Evolutionary conservation across 2,888 invertebrate species (phyloP), one percentile per base, ranked within the genome.

Genomic region (Thelaira solivaga): DNA sequence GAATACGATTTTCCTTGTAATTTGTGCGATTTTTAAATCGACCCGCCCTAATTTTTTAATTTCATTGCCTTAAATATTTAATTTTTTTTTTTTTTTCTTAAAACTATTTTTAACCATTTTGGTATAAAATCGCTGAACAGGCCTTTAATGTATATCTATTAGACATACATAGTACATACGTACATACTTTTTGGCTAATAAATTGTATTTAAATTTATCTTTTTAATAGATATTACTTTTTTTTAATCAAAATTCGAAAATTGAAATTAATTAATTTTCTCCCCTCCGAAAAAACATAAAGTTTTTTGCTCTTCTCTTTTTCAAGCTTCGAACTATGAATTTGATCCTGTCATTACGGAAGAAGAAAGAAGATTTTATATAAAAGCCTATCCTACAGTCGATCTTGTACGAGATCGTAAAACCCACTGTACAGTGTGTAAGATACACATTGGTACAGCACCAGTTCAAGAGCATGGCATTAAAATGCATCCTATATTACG

Each of bases 381-480:
- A 78, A 88, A 86, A 80, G 90, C 90, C 81, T 92, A 90, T 86
- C 85, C 90, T 90, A 92, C 92, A 83, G 89, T 93, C 31, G 91
- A 92, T 81, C 81, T 88, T 7, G 90, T 95, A 24, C 91, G 92
- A 69, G 90, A 89, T 79, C 89, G 90, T 18, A 91, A 91, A 82
- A 89, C 94, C 41, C 95, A 95, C 83, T 95, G 95, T 84, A 92
- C 94, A 10, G 92, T 93, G 5, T 95, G 95, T 84, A 93, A 94
- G 83, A 89, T 90, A 11, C 95, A 95, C 84, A 90, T 95, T 83
- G 95, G 95, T 31, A 93, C 93, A 71, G 92, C 94, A 0, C 91
- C 93, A 1, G 89, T 90, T 1, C 91, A 92, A 78, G 92, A 93
- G 75, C 85, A 86, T 74, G 92, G 92, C 71, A 92, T 95, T 89